phyloP scores from a whole-genome alignment of 2,888 invertebrate genomes.

The Drosophila meridiana region DNA sequence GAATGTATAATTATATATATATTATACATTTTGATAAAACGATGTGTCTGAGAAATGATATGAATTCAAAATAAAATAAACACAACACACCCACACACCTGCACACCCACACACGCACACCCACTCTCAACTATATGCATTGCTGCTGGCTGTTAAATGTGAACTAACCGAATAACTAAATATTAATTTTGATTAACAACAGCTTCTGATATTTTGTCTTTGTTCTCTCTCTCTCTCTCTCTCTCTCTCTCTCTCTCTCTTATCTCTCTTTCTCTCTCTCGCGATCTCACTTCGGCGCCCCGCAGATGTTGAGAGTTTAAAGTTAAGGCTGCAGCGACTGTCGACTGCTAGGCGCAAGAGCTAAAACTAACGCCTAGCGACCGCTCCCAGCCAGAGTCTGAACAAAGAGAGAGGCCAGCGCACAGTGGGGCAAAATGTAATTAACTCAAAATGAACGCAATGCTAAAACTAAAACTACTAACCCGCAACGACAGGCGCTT shows the following conservation, averaged over 20 bases:
- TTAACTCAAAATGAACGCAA: conserved; percentile 40
- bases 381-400: conserved; percentile 12
- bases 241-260: conserved; percentile 24
- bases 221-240: conserved; percentile 43
- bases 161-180: conserved; percentile 11
- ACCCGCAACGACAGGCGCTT: conserved; percentile 38
- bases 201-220: conserved; percentile 51
- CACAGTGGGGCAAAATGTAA: conserved; percentile 36
- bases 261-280: conserved; percentile 18
- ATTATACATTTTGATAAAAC: neutral
- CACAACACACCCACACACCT: neutral
- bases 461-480: conserved; percentile 47
- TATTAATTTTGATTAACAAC: conserved; percentile 27
- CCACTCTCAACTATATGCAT: conserved; percentile 20
- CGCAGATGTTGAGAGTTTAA: conserved; percentile 50
- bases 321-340: conserved; percentile 24
- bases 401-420: conserved; percentile 13
- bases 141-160: conserved; percentile 31
- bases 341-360: conserved; percentile 25
- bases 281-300: conserved; percentile 7
- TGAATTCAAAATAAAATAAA: neutral
- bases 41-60: neutral
- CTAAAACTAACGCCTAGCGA: conserved; percentile 25
- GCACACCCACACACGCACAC: neutral
- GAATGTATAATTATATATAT: no score